A percentile compares a stretch with the other conserved stretches of the same genome.
These are phyloP conservation scores for Poeciliopsis gracilis DNA, from an alignment of 2,797 vertebrate species.

Conservation along the genomic window DNA sequence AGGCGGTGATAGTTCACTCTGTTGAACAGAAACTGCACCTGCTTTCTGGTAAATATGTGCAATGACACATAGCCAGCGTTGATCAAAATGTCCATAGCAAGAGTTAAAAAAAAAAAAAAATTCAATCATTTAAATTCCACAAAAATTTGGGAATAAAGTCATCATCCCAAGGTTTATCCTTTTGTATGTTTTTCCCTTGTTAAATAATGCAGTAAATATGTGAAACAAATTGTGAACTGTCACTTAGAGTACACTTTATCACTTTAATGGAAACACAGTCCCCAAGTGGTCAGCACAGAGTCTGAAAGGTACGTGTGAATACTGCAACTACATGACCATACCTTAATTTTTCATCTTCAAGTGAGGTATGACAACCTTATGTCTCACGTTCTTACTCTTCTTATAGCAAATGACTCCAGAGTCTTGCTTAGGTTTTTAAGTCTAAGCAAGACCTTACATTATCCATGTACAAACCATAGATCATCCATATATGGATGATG, in stretches of 20 bases:
- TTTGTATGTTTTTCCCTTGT: not conserved
- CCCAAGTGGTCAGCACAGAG: too few relatives aligned
- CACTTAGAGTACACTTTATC: not conserved
- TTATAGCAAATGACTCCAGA: not conserved
- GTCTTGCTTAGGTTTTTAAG: not conserved
- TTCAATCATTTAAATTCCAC: too few relatives aligned
- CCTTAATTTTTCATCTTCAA: too few relatives aligned
- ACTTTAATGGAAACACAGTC: not conserved
- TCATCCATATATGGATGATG: not conserved
- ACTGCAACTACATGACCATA: too few relatives aligned
- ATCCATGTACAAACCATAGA: not conserved
- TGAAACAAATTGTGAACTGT: not conserved
- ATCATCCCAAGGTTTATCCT: not conserved
- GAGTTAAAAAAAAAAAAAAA: not conserved
- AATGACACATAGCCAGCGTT: not conserved
- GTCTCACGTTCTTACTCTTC: not conserved
- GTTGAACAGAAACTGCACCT: constrained; percentile 32
- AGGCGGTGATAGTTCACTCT: constrained; percentile 38
- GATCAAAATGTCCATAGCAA: not conserved
- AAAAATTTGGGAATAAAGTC: not conserved
- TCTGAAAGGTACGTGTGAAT: too few relatives aligned
- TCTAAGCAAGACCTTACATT: not conserved
- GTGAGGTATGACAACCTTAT: not conserved
- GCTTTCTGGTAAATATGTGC: constrained; percentile 38
- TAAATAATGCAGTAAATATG: not conserved